These are phyloP conservation scores for Chromis chromis DNA, from an alignment of 2,797 vertebrate genomes.

Conservation along the genomic window DNA sequence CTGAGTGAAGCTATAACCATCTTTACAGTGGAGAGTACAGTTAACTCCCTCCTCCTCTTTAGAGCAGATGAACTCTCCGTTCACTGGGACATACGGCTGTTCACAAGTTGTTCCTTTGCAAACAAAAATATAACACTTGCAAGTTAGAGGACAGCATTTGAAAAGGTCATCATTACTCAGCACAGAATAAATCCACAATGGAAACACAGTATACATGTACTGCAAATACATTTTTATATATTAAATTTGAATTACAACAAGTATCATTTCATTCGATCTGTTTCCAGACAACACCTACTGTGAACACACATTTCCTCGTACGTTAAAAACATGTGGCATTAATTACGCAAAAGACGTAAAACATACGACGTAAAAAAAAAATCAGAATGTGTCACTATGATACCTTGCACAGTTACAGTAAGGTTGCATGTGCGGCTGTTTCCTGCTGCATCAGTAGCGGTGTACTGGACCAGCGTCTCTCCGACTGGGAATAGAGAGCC, in stretches of 20 bases:
- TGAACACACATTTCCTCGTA: too few relatives aligned
- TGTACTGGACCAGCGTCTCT: conserved; percentile 90
- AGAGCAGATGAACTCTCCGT: conserved; percentile 90
- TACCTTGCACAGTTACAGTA: conserved; percentile 92
- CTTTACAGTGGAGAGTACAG: conserved; percentile 90
- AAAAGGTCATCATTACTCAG: neutral
- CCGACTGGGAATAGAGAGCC: conserved; percentile 91
- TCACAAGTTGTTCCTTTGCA: conserved; percentile 90
- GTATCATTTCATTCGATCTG: too few relatives aligned
- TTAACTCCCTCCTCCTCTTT: conserved; percentile 89
- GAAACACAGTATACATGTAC: neutral
- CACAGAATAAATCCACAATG: neutral
- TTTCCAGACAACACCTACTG: too few relatives aligned
- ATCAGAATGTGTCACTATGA: neutral
- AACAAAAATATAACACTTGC: neutral
- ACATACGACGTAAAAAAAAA: too few relatives aligned
- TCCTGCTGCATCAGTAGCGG: conserved; percentile 90
- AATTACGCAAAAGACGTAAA: neutral
- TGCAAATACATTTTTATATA: too few relatives aligned
- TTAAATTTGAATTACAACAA: too few relatives aligned
- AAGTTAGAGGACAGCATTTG: neutral
- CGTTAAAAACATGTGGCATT: too few relatives aligned
- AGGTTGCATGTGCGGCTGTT: conserved; percentile 95
- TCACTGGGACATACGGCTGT: conserved; percentile 89
- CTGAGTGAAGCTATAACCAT: conserved; percentile 93